These are phyloP conservation scores for Globicephala melas DNA, from an alignment of 2,113 vertebrate species.

Conservation along the genomic window DNA sequence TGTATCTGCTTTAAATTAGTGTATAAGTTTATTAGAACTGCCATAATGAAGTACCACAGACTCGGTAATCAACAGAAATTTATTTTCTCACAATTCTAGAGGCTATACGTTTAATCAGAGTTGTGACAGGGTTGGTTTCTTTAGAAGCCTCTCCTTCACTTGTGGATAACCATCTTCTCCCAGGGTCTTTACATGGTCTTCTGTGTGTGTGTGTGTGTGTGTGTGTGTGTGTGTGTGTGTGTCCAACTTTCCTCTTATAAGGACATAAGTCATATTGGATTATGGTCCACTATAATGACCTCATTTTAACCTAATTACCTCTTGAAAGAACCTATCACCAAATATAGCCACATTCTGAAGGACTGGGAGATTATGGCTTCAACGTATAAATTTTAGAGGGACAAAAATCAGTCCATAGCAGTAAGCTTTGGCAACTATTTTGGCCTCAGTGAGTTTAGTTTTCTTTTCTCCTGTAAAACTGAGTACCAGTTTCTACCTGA, in stretches of 20 bases:
- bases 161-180: background rate
- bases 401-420: background rate
- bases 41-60: background rate
- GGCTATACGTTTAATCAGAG: background rate
- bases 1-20: background rate
- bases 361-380: background rate
- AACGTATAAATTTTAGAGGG: background rate
- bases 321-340: background rate
- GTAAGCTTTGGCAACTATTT: background rate
- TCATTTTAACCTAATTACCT: background rate
- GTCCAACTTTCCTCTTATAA: background rate
- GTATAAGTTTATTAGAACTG: background rate
- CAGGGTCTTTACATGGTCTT: background rate
- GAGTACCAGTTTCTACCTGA: background rate
- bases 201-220: background rate
- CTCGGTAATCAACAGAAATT: background rate
- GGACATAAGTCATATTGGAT: background rate
- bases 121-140: background rate
- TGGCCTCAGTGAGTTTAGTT: background rate
- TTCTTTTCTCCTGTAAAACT: background rate
- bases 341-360: background rate
- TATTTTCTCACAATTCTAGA: background rate
- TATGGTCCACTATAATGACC: background rate
- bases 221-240: background rate
- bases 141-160: background rate